A percentile compares a stretch with the other conserved stretches of the same genome.
These are phyloP conservation scores for Drosophila ananassae DNA, from an alignment of 1,140 invertebrate species.

Conservation along the genomic window DNA sequence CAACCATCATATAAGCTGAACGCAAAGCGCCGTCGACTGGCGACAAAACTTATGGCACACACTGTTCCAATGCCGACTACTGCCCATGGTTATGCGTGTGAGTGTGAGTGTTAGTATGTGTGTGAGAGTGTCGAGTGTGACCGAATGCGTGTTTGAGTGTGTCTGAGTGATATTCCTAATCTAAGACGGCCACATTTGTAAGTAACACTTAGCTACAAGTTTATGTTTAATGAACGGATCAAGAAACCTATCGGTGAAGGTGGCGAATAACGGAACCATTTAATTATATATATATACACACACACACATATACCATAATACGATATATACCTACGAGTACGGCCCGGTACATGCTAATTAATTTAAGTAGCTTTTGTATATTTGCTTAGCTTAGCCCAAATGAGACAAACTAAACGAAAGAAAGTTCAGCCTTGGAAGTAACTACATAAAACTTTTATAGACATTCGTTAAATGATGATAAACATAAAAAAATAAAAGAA, in stretches of 20 bases:
- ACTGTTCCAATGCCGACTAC: conserved; percentile 69
- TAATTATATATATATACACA: conserved; percentile 42
- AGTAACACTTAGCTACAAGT: conserved; percentile 67
- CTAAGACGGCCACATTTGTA: conserved; percentile 74
- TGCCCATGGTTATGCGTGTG: conserved; percentile 66
- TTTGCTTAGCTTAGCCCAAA: conserved; percentile 72
- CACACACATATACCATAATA: conserved; percentile 23
- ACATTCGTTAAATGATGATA: conserved; percentile 49
- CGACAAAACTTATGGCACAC: conserved; percentile 51
- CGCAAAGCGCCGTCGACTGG: conserved; percentile 38
- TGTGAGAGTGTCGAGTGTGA: not conserved
- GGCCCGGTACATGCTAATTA: conserved; percentile 53
- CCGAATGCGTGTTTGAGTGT: conserved; percentile 1
- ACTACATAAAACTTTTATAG: conserved; percentile 61
- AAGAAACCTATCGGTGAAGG: conserved; percentile 52
- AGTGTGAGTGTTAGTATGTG: conserved; percentile 8
- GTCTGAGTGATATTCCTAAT: conserved; percentile 50
- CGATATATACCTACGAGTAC: conserved; percentile 35
- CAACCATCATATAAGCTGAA: conserved; percentile 48
- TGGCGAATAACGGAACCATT: conserved; percentile 57
- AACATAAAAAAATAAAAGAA: not conserved
- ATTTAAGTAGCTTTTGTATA: conserved; percentile 78
- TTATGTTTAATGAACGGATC: conserved; percentile 64
- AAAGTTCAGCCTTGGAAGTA: conserved; percentile 47
- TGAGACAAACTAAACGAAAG: conserved; percentile 31